These are phyloP conservation scores for Tonatia bakeri DNA, from an alignment of 2,113 vertebrate genomes.

Conservation along the genomic window DNA sequence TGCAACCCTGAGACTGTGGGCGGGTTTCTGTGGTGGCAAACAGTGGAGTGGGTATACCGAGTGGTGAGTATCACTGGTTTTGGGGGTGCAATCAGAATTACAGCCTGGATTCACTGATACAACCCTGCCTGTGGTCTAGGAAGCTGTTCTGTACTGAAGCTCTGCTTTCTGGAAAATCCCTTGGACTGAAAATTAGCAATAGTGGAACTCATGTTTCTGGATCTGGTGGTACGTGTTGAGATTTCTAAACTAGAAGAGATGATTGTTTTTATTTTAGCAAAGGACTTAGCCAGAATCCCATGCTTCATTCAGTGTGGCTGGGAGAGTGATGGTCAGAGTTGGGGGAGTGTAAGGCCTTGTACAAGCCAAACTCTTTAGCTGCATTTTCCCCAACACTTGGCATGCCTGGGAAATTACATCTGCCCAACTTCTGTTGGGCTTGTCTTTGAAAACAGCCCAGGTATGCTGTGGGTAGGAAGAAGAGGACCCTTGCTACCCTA, in stretches of 20 bases:
- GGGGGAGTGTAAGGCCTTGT: background rate
- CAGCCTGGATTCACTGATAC: background rate
- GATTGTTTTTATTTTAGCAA: background rate
- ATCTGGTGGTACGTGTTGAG: too few relatives aligned
- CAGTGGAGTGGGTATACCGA: accelerated
- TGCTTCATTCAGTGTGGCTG: background rate
- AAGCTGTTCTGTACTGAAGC: background rate
- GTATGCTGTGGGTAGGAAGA: background rate
- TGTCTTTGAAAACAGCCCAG: background rate
- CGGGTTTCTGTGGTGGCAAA: accelerated
- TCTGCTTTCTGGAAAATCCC: background rate
- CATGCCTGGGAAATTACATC: background rate
- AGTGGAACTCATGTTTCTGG: background rate
- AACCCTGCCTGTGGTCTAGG: background rate
- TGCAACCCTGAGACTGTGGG: background rate
- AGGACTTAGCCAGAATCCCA: background rate
- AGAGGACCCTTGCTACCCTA: background rate
- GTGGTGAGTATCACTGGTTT: background rate
- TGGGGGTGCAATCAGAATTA: background rate
- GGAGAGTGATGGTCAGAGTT: background rate
- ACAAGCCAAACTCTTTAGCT: background rate
- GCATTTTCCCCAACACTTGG: background rate
- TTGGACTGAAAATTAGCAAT: background rate
- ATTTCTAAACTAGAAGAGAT: background rate
- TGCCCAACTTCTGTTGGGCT: background rate